A percentile compares a stretch with the other conserved stretches of the same genome.
Evolutionary conservation across 2,113 vertebrate genomes (phyloP).

Genomic region (Onychorhynchus coronatus): DNA sequence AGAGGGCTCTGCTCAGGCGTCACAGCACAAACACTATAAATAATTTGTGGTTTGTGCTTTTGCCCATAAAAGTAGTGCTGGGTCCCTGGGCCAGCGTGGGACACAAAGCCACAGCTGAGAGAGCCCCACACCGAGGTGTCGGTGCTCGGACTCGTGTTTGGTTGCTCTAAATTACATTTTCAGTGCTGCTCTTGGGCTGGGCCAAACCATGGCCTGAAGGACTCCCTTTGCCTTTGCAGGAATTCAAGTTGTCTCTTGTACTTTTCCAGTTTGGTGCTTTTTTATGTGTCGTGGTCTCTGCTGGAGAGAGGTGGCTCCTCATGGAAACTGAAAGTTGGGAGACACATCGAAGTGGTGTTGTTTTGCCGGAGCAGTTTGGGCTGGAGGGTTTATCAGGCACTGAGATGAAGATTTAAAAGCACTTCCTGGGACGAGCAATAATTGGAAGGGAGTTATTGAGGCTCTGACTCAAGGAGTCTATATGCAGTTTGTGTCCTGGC

Average conservation of each 20-base stretch:
- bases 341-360: rapidly evolving
- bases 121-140: background rate
- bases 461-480: background rate
- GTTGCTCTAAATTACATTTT: background rate
- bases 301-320: background rate
- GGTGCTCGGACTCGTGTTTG: rapidly evolving
- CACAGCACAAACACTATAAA: rapidly evolving
- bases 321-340: rapidly evolving
- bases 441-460: background rate
- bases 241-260: background rate
- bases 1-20: background rate
- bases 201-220: background rate
- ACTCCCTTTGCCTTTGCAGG: background rate
- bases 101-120: background rate
- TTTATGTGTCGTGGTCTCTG: background rate
- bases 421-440: background rate
- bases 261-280: background rate
- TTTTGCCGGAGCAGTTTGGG: background rate
- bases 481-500: background rate
- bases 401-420: background rate
- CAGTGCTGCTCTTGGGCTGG: background rate
- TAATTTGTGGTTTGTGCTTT: background rate
- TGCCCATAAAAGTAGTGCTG: background rate
- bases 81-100: background rate
- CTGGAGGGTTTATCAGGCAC: background rate